Conservation (phyloP, 2,113 vertebrate genomes). For the Tiliqua scincoides region DNA sequence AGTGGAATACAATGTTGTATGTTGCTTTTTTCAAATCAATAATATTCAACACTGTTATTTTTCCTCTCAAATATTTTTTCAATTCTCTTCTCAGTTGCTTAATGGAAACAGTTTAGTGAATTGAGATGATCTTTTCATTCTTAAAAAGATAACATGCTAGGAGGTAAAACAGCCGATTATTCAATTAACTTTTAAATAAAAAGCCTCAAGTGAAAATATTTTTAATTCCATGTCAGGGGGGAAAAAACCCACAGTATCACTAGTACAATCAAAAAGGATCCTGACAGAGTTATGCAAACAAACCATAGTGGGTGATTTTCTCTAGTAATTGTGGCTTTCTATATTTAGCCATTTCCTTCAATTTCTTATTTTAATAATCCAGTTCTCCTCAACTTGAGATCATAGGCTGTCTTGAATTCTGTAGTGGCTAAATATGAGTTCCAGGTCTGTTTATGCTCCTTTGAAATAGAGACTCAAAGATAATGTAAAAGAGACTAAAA, state of each 20-base stretch:
- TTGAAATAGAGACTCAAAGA: too few relatives aligned
- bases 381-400: not conserved
- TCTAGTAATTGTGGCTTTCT: not conserved
- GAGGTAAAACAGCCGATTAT: not conserved
- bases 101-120: not conserved
- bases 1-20: not conserved
- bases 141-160: not conserved
- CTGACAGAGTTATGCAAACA: fast-evolving
- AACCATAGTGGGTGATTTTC: not conserved
- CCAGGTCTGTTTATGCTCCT: not conserved
- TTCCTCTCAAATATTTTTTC: not conserved
- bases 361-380: not conserved
- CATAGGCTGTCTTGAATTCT: not conserved
- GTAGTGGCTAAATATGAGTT: not conserved
- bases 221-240: not conserved
- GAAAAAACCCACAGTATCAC: not conserved
- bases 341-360: not conserved
- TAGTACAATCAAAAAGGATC: not conserved
- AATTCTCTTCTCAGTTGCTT: not conserved
- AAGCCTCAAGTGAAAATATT: not conserved
- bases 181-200: not conserved
- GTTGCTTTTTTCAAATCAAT: not conserved
- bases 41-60: not conserved
- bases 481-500: too few relatives aligned
- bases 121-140: not conserved